Evolutionary conservation across 2,888 invertebrate genomes (phyloP).

Genomic region (Pammene aurita): DNA sequence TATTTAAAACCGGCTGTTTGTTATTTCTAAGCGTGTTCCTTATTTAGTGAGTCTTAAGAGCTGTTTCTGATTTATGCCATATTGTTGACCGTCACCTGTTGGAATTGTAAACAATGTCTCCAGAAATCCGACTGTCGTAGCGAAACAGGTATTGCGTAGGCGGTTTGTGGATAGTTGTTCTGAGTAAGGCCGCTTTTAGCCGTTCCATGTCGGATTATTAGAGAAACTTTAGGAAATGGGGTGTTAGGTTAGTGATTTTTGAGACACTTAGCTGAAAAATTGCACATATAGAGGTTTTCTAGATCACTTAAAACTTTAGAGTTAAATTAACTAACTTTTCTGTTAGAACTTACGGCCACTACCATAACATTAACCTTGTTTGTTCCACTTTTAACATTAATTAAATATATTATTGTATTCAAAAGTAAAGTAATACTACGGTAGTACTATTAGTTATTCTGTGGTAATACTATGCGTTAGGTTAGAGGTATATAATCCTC

Average conservation of each 20-base stretch:
- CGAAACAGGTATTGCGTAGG: conserved; percentile 52
- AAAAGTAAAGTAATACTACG: too few relatives aligned
- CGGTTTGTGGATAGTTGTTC: conserved; percentile 39
- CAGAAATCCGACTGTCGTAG: conserved; percentile 63
- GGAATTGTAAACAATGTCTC: conserved; percentile 66
- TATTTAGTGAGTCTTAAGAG: conserved; percentile 9
- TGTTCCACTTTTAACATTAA: too few relatives aligned
- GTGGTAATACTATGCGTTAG: too few relatives aligned
- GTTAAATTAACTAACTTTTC: too few relatives aligned
- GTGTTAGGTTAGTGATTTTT: neutral
- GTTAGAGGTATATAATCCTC: neutral
- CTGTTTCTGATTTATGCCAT: conserved; percentile 36
- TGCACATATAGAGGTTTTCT: too few relatives aligned
- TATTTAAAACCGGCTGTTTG: conserved; percentile 10
- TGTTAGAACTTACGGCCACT: too few relatives aligned
- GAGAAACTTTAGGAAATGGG: conserved; percentile 4
- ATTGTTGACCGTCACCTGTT: conserved; percentile 67
- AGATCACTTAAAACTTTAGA: too few relatives aligned
- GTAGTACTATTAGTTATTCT: too few relatives aligned
- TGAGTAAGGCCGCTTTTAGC: conserved; percentile 14
- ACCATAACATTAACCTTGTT: too few relatives aligned
- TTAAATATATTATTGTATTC: too few relatives aligned
- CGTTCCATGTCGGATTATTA: conserved; percentile 24
- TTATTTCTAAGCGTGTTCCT: conserved; percentile 7
- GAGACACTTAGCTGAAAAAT: neutral